Evolutionary conservation across 1,140 invertebrate genomes (phyloP).

Genomic region (Whitmania pigra): DNA sequence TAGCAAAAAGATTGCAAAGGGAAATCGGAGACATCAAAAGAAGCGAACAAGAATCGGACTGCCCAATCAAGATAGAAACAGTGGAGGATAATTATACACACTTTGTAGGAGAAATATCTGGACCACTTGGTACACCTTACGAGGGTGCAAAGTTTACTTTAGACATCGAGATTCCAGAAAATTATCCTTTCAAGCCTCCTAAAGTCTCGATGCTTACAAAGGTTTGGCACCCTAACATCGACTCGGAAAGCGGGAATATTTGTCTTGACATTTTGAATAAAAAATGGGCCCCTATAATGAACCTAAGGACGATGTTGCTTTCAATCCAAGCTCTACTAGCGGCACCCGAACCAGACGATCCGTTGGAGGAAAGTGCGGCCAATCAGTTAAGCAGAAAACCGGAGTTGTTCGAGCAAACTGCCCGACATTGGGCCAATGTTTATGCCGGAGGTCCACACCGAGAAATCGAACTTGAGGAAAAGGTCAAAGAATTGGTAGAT

Average conservation of each 20-base stretch:
- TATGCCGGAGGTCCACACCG: conserved; percentile 57
- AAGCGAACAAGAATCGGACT: conserved; percentile 78
- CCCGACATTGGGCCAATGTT: conserved; percentile 81
- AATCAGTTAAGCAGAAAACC: conserved; percentile 80
- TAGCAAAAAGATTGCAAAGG: too few species aligned
- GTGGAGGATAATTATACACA: conserved; percentile 80
- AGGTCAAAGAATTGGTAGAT: too few species aligned
- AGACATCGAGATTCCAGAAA: conserved; percentile 95
- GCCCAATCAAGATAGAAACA: conserved; percentile 79
- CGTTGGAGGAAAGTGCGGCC: conserved; percentile 72
- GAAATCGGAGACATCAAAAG: conserved; percentile 34
- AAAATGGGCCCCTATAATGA: conserved; percentile 99
- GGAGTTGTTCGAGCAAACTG: conserved; percentile 78
- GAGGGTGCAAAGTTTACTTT: conserved; percentile 83
- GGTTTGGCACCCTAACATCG: conserved; percentile 99
- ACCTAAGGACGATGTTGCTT: conserved; percentile 80
- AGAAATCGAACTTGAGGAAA: too few species aligned
- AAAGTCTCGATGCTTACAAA: conserved; percentile 83
- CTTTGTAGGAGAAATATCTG: conserved; percentile 63
- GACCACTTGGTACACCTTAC: conserved; percentile 87
- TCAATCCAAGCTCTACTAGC: conserved; percentile 67
- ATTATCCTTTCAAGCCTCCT: conserved; percentile 97
- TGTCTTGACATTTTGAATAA: conserved; percentile 98
- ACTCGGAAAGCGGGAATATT: conserved; percentile 93
- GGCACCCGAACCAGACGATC: conserved; percentile 84